These are phyloP conservation scores for Neotragus moschatus DNA, from an alignment of 2,113 vertebrate species.

Conservation along the genomic window DNA sequence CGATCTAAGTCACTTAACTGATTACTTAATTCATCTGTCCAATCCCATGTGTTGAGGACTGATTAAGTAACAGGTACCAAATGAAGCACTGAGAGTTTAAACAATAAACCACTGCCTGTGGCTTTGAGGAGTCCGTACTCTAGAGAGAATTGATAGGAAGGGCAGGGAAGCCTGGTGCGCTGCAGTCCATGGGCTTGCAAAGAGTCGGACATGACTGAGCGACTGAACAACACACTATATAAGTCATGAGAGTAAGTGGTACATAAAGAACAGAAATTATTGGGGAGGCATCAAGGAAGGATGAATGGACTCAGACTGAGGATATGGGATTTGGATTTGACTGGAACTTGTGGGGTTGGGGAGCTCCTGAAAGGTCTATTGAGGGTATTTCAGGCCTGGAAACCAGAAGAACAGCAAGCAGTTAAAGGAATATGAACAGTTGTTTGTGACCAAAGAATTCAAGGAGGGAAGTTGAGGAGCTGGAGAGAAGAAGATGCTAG, in stretches of 20 bases:
- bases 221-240: not conserved
- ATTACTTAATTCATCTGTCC: not conserved
- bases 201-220: fast-evolving
- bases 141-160: not conserved
- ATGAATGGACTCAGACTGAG: not conserved
- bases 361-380: not conserved
- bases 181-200: not conserved
- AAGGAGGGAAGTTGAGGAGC: not conserved
- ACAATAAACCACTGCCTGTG: not conserved
- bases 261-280: not conserved
- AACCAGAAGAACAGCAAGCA: not conserved
- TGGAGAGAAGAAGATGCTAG: not conserved
- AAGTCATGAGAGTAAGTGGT: not conserved
- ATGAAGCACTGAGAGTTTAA: not conserved
- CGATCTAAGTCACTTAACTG: not conserved
- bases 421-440: not conserved
- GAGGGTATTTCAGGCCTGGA: not conserved
- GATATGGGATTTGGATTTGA: not conserved
- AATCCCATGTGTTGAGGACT: not conserved
- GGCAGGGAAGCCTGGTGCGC: not conserved
- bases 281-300: not conserved
- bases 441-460: not conserved
- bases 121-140: not conserved
- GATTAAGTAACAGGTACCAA: not conserved
- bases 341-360: not conserved